phyloP scores from a whole-genome alignment of 1,140 invertebrate species.

The Drosophila parabipectinata region DNA sequence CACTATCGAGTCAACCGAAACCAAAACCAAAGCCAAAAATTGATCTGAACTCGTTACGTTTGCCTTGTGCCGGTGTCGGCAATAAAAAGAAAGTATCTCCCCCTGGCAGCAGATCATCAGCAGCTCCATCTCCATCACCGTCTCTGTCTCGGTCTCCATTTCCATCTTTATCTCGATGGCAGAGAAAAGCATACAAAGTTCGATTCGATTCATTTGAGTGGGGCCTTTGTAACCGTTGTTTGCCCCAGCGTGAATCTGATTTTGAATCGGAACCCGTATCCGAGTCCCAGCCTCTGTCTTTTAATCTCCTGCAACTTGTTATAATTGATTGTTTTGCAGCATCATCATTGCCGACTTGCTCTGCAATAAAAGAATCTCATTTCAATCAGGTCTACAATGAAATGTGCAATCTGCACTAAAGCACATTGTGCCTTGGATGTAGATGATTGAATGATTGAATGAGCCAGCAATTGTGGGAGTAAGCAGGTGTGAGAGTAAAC shows the following conservation, averaged over 20 bases:
- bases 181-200: constrained; percentile 41
- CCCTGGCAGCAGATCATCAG: constrained; percentile 60
- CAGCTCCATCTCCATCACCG: constrained; percentile 29
- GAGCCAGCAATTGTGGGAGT: constrained; percentile 24
- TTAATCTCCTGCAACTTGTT: constrained; percentile 59
- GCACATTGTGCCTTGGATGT: constrained; percentile 13
- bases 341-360: constrained; percentile 51
- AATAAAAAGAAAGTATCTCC: constrained; percentile 82
- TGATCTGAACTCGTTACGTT: constrained; percentile 81
- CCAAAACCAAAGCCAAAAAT: constrained; percentile 73
- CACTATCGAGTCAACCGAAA: constrained; percentile 68
- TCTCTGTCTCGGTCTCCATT: constrained; percentile 21
- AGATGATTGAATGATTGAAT: constrained; percentile 51
- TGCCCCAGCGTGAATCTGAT: constrained; percentile 26
- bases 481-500: constrained; percentile 19
- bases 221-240: constrained; percentile 51
- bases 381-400: constrained; percentile 41
- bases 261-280: constrained; percentile 20
- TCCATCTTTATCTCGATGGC: constrained; percentile 2
- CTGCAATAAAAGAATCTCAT: constrained; percentile 33
- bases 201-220: constrained; percentile 67
- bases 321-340: constrained; percentile 79
- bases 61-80: constrained; percentile 66
- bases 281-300: constrained; percentile 7
- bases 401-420: constrained; percentile 32